Conservation (phyloP, 2,113 vertebrate genomes). For the Solenodon paradoxus region DNA sequence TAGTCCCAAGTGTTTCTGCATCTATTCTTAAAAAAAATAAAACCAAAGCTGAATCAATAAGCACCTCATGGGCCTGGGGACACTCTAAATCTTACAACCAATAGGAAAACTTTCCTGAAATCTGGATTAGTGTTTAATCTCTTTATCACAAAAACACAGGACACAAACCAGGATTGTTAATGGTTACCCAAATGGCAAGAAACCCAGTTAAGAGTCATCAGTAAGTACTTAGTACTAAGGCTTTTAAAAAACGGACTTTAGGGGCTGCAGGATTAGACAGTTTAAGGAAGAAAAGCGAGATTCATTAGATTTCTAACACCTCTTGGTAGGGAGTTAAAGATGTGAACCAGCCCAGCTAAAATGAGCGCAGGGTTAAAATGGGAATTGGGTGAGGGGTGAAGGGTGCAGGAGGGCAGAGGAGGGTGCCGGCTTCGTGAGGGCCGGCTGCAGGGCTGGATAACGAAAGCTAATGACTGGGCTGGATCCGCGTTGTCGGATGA, state of each 20-base stretch:
- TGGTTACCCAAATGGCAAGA: slow-evolving; percentile 8
- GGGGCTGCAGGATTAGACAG: not conserved
- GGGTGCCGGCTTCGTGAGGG: not conserved
- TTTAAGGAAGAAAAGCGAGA: not conserved
- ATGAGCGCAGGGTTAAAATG: not conserved
- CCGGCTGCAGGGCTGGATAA: not conserved
- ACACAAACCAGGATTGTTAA: not conserved
- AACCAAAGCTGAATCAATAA: not conserved
- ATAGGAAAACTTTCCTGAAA: slow-evolving; percentile 62
- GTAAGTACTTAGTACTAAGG: not conserved
- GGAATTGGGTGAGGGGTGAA: not conserved
- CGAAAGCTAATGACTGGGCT: not conserved
- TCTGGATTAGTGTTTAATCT: slow-evolving; percentile 46
- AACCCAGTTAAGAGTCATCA: not conserved
- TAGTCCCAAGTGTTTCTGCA: not conserved
- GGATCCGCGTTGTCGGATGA: not conserved
- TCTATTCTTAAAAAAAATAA: not conserved
- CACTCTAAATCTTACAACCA: slow-evolving; percentile 50
- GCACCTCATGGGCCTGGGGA: slow-evolving; percentile 6
- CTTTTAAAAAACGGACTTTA: not conserved
- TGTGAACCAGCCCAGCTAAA: not conserved
- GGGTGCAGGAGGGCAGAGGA: not conserved
- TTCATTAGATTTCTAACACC: not conserved
- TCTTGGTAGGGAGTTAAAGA: not conserved
- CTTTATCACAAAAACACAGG: slow-evolving; percentile 30